Evolutionary conservation across 2,888 invertebrate species (phyloP), one percentile per base, ranked within the genome.

Genomic region (Epistrophe grossulariae): DNA sequence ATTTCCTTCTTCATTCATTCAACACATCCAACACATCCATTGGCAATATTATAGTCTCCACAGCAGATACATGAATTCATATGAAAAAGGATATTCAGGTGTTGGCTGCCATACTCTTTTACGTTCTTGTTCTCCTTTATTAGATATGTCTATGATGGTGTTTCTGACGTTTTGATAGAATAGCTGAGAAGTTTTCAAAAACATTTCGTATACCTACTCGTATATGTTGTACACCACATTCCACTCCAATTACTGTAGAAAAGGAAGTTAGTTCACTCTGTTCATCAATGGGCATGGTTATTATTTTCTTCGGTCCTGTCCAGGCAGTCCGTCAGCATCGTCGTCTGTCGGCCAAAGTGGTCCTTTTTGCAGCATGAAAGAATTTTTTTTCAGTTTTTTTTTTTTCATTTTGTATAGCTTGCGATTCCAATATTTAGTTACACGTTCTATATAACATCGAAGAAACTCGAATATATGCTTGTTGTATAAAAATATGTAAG

Each of bases 211-310:
- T 70, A 40, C n/a, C n/a, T n/a, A n/a, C 52, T 52, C 31, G 24
- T 24, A 24, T 3, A n/a, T n/a, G n/a, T 24, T 1, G 19, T 28
- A 55, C 35, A 55, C 40, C 24, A n/a, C 38, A 72, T 72, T 80
- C 40, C 76, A 77, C 66, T 76, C 72, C 80, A 84, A 79, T 72
- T 76, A 79, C 50, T 35, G 2, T 59, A 13, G 38, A 72, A 70
- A 59, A 71, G 77, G 72, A 80, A 80, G 77, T 72, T 66, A 77
- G 59, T 72, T 72, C 60, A 43, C 64, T 48, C 45, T n/a, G n/a
- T n/a, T n/a, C n/a, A n/a, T n/a, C n/a, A n/a, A 31, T 28, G 1
- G 55, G 73, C 19, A 66, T 84, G 35, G 35, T 35, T 35, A 35
- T 35, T 74, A 52, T 55, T 45, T 60, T 10, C 9, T 19, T 24